These are phyloP conservation scores for Papilio protenor DNA, from an alignment of 2,888 invertebrate genomes.

Conservation along the genomic window DNA sequence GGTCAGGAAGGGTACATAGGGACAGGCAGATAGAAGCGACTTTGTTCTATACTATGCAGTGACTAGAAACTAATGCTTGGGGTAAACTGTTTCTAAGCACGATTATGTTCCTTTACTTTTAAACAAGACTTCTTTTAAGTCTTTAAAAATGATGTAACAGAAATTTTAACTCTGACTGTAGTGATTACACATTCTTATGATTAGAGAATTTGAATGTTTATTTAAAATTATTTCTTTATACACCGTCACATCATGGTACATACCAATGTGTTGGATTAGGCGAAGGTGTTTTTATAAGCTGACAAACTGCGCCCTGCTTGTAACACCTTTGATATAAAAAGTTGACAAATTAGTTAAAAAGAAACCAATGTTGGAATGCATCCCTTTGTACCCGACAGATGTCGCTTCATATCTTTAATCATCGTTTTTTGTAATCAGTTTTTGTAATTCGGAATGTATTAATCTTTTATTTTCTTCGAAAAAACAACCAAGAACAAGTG, in stretches of 20 bases:
- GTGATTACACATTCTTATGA: too few relatives aligned
- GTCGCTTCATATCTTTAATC: conserved; percentile 46
- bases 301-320: conserved; percentile 44
- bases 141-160: too few relatives aligned
- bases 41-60: too few relatives aligned
- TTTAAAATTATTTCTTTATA: not conserved
- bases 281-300: conserved; percentile 43
- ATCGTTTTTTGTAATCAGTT: conserved; percentile 42
- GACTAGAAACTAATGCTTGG: too few relatives aligned
- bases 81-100: too few relatives aligned
- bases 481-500: not conserved
- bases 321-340: conserved; percentile 54
- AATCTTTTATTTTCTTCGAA: not conserved
- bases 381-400: conserved; percentile 59
- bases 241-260: not conserved
- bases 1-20: too few relatives aligned
- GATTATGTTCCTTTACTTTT: too few relatives aligned
- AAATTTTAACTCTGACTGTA: too few relatives aligned
- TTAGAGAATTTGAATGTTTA: too few relatives aligned
- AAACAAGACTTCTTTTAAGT: too few relatives aligned
- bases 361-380: conserved; percentile 55
- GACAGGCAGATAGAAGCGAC: too few relatives aligned
- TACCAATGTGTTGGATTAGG: conserved; percentile 1
- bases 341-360: conserved; percentile 66
- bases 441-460: conserved; percentile 9